These are phyloP conservation scores for Sturnira hondurensis DNA, from an alignment of 2,113 vertebrate genomes.

Conservation along the genomic window DNA sequence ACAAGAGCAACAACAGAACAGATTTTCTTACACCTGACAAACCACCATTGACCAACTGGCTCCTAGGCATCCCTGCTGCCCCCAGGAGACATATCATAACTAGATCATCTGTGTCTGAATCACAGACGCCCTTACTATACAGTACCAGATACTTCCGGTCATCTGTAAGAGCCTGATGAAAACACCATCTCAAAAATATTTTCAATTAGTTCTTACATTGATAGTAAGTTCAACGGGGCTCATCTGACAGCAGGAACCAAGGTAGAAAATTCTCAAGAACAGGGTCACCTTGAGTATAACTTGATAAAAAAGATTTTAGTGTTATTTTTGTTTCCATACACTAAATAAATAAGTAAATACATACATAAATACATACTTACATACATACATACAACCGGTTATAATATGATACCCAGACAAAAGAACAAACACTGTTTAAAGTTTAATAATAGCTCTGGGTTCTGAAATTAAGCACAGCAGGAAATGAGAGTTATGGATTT, in stretches of 20 bases:
- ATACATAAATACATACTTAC: neutral
- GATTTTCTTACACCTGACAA: slow-evolving; percentile 4
- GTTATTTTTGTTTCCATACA: neutral
- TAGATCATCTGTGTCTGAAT: neutral
- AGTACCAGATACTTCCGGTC: neutral
- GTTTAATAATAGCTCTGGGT: neutral
- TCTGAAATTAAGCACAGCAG: slow-evolving; percentile 54
- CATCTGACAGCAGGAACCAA: neutral
- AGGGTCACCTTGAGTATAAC: neutral
- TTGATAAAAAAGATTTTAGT: neutral
- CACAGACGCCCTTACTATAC: neutral
- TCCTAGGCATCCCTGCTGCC: neutral
- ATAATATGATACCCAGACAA: neutral
- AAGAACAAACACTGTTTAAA: neutral
- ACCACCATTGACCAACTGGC: neutral
- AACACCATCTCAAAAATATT: neutral
- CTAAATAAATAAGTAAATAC: neutral
- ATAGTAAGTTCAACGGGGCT: neutral
- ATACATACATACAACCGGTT: neutral
- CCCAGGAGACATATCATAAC: neutral
- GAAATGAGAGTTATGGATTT: slow-evolving; percentile 1
- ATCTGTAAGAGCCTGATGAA: neutral
- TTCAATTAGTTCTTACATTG: neutral
- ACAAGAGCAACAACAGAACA: neutral
- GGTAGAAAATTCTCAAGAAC: neutral